phyloP scores from a whole-genome alignment of 2,888 invertebrate genomes.

The Trissolcus brochymenae region DNA sequence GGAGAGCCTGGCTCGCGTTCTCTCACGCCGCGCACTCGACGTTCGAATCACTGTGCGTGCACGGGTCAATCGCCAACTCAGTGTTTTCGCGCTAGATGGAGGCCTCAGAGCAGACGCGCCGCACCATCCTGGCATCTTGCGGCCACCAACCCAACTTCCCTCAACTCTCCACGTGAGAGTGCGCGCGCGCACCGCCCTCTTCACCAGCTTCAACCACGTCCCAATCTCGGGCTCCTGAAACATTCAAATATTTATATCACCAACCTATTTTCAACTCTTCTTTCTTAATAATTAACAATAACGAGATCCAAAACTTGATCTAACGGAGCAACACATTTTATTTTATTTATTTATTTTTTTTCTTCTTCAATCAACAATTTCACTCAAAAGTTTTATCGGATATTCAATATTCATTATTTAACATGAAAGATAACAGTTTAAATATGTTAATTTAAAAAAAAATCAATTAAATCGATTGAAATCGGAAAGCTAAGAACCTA shows the following conservation, averaged over 20 bases:
- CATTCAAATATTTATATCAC: not conserved
- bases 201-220: not conserved
- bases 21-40: constrained; percentile 55
- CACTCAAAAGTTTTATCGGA: too few species aligned
- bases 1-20: constrained; percentile 34
- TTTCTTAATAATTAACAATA: too few species aligned
- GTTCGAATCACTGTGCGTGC: constrained; percentile 63
- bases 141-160: not conserved
- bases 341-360: too few species aligned
- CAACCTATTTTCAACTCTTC: too few species aligned
- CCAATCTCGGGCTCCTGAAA: not conserved
- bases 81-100: constrained; percentile 62
- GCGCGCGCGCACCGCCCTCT: not conserved
- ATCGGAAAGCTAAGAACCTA: too few species aligned
- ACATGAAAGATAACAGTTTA: too few species aligned
- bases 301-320: too few species aligned
- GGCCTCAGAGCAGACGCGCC: constrained; percentile 19
- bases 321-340: too few species aligned
- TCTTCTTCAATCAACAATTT: too few species aligned
- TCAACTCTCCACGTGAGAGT: not conserved
- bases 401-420: too few species aligned
- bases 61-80: constrained; percentile 60
- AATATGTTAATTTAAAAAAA: too few species aligned
- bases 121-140: constrained; percentile 17
- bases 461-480: too few species aligned